These are phyloP conservation scores for Chalcosyrphus nemorum DNA, from an alignment of 2,888 invertebrate genomes.

Conservation along the genomic window DNA sequence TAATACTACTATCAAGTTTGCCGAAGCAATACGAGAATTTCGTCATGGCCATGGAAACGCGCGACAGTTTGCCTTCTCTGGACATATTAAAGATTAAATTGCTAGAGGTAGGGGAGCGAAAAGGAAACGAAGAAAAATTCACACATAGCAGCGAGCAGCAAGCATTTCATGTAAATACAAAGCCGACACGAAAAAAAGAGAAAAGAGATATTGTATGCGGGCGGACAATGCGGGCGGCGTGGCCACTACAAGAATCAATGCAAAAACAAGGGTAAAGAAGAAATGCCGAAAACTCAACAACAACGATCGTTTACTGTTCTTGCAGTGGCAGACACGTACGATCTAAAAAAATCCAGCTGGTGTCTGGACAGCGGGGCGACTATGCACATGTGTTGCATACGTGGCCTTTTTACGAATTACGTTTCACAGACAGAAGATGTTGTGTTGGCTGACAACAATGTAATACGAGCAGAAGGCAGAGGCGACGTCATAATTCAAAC, in stretches of 20 bases:
- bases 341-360: too few relatives aligned
- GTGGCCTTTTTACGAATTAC: neutral
- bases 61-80: neutral
- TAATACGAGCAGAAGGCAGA: constrained; percentile 35
- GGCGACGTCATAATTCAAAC: constrained; percentile 34
- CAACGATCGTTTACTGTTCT: too few relatives aligned
- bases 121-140: constrained; percentile 9
- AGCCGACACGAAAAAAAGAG: constrained; percentile 20
- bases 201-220: constrained; percentile 22
- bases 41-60: constrained; percentile 33
- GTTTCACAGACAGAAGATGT: constrained; percentile 22
- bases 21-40: constrained; percentile 42
- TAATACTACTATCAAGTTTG: constrained; percentile 45
- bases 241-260: neutral
- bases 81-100: constrained; percentile 41
- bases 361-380: too few relatives aligned
- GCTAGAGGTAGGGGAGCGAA: constrained; percentile 34
- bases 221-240: constrained; percentile 8
- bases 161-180: constrained; percentile 42
- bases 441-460: constrained; percentile 37
- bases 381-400: constrained; percentile 23
- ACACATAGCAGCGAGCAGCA: constrained; percentile 39
- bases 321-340: too few relatives aligned
- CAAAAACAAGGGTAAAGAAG: too few relatives aligned
- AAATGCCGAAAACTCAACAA: too few relatives aligned